phyloP scores from a whole-genome alignment of 2,113 vertebrate species.

The Suricata suricatta region DNA sequence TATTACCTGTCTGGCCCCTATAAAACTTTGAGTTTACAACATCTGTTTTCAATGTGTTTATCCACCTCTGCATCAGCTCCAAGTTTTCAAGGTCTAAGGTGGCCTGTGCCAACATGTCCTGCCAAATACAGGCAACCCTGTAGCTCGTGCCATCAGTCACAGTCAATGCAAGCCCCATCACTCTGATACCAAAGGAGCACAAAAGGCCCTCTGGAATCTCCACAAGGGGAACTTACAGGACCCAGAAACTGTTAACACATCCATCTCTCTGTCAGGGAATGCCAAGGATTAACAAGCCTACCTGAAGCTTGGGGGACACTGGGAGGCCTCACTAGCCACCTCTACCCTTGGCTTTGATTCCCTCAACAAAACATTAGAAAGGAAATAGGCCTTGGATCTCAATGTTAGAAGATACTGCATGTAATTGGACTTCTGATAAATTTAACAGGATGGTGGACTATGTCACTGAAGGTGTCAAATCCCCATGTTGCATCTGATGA shows the following conservation, averaged over 20 bases:
- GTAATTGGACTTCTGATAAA: neutral
- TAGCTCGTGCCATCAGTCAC: neutral
- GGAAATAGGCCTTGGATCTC: neutral
- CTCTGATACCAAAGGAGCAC: neutral
- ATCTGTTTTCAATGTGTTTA: neutral
- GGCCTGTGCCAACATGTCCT: neutral
- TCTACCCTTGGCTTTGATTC: neutral
- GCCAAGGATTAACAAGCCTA: neutral
- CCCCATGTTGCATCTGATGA: neutral
- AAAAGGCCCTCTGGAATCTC: neutral
- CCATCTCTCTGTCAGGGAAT: neutral
- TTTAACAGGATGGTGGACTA: neutral
- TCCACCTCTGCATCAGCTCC: neutral
- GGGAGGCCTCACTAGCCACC: neutral
- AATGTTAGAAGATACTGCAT: neutral
- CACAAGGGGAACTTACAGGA: neutral
- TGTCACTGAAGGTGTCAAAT: neutral
- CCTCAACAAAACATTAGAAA: neutral
- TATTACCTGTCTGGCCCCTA: neutral
- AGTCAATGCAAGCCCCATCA: neutral
- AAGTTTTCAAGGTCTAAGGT: constrained; percentile 24
- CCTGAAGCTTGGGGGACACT: neutral
- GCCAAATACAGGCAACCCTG: neutral
- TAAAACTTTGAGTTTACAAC: neutral
- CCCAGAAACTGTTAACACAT: neutral